Percentiles rank a stretch among this genome's conserved stretches.
phyloP scores from a whole-genome alignment of 2,113 vertebrate genomes.

The Plectropomus leopardus region DNA sequence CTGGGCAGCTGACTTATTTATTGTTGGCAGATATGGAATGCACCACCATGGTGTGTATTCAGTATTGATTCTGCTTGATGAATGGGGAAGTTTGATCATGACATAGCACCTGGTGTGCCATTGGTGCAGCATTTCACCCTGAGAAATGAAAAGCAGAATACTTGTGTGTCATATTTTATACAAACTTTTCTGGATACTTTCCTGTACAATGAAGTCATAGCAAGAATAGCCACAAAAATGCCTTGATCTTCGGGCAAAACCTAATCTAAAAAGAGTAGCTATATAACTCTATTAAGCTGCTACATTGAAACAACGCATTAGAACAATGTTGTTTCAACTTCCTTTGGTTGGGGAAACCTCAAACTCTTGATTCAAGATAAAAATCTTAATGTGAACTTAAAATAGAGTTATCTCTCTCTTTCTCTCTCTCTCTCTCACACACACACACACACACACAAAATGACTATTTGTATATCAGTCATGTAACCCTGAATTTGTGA shows the following conservation, averaged over 20 bases:
- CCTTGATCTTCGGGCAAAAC: not conserved
- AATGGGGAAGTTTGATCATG: constrained; percentile 21
- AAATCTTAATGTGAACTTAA: not conserved
- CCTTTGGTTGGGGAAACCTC: not conserved
- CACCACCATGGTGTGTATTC: constrained; percentile 29
- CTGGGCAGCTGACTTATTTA: constrained; percentile 14
- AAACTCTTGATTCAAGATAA: not conserved
- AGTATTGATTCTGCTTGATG: constrained; percentile 58
- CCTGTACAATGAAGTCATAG: not conserved
- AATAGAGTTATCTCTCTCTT: not conserved
- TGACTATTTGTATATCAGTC: no score
- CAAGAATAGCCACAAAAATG: not conserved
- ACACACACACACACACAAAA: no score
- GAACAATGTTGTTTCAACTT: not conserved
- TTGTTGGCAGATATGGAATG: constrained; percentile 34
- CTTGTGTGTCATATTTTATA: not conserved
- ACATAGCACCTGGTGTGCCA: constrained; percentile 1
- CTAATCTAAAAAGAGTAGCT: not conserved
- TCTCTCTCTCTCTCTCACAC: no score
- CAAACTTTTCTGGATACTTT: not conserved
- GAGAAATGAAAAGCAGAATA: not conserved
- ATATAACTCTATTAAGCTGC: constrained; percentile 1
- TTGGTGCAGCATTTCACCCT: constrained; percentile 18
- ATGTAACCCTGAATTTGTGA: no score
- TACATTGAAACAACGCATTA: not conserved